These are phyloP conservation scores for Psittacula derbiana DNA, from an alignment of 2,797 vertebrate species.

Conservation along the genomic window DNA sequence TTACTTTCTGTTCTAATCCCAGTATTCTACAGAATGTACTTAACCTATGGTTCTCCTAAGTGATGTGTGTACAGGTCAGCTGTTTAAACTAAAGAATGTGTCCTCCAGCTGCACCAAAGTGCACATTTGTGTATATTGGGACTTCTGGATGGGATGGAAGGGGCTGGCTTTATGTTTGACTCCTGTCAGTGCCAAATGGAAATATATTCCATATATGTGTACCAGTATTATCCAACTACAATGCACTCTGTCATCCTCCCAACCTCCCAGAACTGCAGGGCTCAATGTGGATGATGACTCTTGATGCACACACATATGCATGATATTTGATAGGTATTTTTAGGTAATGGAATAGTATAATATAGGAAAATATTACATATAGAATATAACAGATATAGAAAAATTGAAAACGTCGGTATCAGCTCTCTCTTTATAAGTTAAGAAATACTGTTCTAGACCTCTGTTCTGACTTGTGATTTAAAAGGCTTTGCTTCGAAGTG, in stretches of 20 bases:
- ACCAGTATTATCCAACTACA: background rate
- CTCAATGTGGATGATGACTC: background rate
- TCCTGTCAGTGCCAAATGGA: background rate
- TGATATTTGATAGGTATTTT: background rate
- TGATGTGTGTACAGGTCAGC: background rate
- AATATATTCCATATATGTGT: background rate
- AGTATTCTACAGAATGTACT: background rate
- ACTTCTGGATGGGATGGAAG: background rate
- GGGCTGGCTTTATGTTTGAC: background rate
- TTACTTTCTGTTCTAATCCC: background rate
- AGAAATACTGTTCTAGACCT: background rate
- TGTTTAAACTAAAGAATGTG: background rate
- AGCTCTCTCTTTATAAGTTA: background rate
- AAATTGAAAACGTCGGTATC: fast-evolving
- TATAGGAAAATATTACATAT: background rate
- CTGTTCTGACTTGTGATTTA: background rate
- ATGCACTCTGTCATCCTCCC: background rate
- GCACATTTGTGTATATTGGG: background rate
- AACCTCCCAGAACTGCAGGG: background rate
- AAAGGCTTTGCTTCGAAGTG: background rate
- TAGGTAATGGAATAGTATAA: background rate
- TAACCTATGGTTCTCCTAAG: background rate
- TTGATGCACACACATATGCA: background rate
- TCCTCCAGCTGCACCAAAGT: background rate
- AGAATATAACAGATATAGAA: background rate